phyloP scores from a whole-genome alignment of 2,797 vertebrate species.

The Lepilemur ruficaudatus region DNA sequence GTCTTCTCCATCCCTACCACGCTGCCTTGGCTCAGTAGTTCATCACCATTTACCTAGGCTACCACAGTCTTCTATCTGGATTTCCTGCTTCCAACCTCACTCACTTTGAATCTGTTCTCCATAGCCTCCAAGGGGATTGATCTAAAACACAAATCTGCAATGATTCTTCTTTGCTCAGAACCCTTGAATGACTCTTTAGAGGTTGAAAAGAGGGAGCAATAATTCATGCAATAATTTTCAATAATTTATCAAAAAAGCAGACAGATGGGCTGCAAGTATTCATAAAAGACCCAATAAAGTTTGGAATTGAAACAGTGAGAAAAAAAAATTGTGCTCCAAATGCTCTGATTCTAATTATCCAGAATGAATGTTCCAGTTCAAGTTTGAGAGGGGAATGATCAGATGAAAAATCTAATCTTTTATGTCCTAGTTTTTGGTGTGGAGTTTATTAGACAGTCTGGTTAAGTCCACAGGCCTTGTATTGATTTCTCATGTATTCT shows the following conservation, averaged over 20 bases:
- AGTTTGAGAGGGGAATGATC: not conserved
- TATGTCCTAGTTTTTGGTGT: not conserved
- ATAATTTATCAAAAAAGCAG: not conserved
- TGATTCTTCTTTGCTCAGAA: not conserved
- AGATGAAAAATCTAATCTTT: not conserved
- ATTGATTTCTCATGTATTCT: not conserved
- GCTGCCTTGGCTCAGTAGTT: not conserved
- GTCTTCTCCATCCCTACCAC: no score
- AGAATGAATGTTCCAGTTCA: not conserved
- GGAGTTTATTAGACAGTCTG: constrained; percentile 2
- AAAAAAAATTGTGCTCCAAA: not conserved
- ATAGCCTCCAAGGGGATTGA: not conserved
- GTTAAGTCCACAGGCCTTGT: not conserved
- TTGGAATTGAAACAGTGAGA: not conserved
- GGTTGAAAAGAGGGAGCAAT: not conserved
- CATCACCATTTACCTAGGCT: not conserved
- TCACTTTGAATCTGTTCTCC: not conserved
- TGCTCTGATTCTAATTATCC: not conserved
- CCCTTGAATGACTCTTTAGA: not conserved
- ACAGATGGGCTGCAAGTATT: not conserved
- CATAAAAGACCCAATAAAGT: not conserved
- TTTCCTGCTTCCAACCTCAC: not conserved
- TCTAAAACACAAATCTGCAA: not conserved
- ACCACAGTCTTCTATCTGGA: not conserved
- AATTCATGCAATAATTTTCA: constrained; percentile 5